Percentiles rank a stretch among this genome's conserved stretches.
phyloP scores from a whole-genome alignment of 2,888 invertebrate species.

The Drosophila borealis region DNA sequence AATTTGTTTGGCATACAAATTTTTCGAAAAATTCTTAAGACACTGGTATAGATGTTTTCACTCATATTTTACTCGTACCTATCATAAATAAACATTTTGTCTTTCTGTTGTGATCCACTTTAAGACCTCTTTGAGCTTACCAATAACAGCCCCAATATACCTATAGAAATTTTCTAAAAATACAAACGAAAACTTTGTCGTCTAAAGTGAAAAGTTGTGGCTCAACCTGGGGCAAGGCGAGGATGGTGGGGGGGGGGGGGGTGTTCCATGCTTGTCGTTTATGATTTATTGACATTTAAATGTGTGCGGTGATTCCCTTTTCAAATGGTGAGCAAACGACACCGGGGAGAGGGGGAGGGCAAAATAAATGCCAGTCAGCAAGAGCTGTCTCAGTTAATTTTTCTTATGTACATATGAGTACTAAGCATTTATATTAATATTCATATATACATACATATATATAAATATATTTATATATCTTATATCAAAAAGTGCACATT shows the following conservation, averaged over 20 bases:
- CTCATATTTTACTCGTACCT: background rate
- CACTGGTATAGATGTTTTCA: background rate
- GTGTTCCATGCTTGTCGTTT: slow-evolving; percentile 22
- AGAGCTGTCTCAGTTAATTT: background rate
- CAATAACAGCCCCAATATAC: slow-evolving; percentile 13
- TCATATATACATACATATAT: background rate
- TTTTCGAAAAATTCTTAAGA: slow-evolving; percentile 4
- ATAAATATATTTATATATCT: background rate
- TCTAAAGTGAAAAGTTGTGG: slow-evolving; percentile 38
- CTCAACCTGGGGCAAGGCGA: background rate
- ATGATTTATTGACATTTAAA: slow-evolving; percentile 79
- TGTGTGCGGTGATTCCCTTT: slow-evolving; percentile 25
- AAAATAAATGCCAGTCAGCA: slow-evolving; percentile 10
- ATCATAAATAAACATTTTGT: slow-evolving; percentile 53
- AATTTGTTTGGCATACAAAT: slow-evolving; percentile 39
- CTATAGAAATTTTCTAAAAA: slow-evolving; percentile 45
- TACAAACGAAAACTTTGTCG: slow-evolving; percentile 43
- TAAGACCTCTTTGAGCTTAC: slow-evolving; percentile 61
- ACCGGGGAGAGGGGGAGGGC: background rate
- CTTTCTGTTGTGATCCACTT: slow-evolving; percentile 63
- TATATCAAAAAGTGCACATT: slow-evolving; percentile 11
- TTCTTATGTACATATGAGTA: background rate
- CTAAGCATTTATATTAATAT: background rate
- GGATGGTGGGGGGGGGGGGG: no score
- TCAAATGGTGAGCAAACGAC: background rate